A percentile compares a stretch with the other conserved stretches of the same genome.
Evolutionary conservation across 2,113 vertebrate species (phyloP).

Genomic region (Pygoscelis antarcticus): DNA sequence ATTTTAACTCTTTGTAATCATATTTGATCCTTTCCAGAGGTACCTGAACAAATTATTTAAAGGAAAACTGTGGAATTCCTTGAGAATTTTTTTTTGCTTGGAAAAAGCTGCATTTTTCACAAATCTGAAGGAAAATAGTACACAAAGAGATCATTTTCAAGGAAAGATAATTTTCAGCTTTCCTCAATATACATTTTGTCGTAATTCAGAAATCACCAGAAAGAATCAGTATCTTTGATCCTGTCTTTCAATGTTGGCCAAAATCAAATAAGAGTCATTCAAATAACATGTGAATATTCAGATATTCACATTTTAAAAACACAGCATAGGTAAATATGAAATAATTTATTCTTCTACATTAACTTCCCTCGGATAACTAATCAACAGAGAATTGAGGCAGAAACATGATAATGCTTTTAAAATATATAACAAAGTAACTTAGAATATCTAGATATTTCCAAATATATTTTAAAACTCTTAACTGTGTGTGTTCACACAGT

Average conservation of each 20-base stretch:
- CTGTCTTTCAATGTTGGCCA: neutral
- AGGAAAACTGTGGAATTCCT: neutral
- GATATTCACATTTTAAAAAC: neutral
- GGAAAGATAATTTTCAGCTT: neutral
- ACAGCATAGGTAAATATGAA: neutral
- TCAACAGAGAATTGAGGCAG: neutral
- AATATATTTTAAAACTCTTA: neutral
- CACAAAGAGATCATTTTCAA: neutral
- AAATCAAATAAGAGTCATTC: neutral
- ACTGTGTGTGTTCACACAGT: neutral
- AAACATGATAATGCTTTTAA: neutral
- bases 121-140: neutral
- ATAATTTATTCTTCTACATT: neutral
- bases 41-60: neutral
- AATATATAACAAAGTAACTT: neutral
- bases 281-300: neutral
- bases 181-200: neutral
- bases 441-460: neutral
- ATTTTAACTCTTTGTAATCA: neutral
- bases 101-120: neutral
- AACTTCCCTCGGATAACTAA: neutral
- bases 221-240: neutral
- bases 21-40: neutral
- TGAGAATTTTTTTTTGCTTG: neutral
- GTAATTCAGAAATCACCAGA: neutral